Conservation (phyloP, 1,140 invertebrate species). For the Leptestheria dahalacensis region DNA sequence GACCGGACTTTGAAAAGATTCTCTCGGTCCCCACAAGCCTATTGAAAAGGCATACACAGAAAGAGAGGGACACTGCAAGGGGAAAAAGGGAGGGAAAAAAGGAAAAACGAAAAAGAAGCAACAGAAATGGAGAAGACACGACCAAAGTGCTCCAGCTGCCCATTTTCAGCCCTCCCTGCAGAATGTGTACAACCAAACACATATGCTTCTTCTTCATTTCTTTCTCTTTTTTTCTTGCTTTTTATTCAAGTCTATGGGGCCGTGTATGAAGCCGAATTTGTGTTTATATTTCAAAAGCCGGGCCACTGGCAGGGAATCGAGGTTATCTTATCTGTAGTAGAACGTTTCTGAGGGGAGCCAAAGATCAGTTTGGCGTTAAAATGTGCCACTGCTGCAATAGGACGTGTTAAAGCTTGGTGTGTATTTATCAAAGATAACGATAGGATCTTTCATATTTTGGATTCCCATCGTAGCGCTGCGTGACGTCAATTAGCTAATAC, state of each 20-base stretch:
- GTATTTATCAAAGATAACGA: background rate
- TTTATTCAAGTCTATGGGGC: background rate
- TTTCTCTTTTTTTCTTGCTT: background rate
- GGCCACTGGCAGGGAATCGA: no score
- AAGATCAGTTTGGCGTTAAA: background rate
- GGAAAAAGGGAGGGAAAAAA: background rate
- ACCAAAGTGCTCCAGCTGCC: background rate
- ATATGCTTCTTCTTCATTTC: background rate
- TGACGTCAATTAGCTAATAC: background rate
- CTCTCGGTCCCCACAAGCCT: background rate
- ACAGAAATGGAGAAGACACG: background rate
- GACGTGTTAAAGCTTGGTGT: background rate
- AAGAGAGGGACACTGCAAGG: no score
- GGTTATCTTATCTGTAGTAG: background rate
- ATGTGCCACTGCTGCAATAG: background rate
- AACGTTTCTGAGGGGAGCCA: background rate
- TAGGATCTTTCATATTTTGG: no score
- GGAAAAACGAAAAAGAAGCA: background rate
- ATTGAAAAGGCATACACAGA: background rate
- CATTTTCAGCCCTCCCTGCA: background rate
- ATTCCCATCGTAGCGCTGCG: no score
- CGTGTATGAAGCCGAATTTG: background rate
- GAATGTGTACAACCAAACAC: background rate
- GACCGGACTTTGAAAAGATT: background rate
- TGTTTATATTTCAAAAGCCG: no score